Evolutionary conservation across 2,113 vertebrate species (phyloP).

Genomic region (Australoheros scitulus): DNA sequence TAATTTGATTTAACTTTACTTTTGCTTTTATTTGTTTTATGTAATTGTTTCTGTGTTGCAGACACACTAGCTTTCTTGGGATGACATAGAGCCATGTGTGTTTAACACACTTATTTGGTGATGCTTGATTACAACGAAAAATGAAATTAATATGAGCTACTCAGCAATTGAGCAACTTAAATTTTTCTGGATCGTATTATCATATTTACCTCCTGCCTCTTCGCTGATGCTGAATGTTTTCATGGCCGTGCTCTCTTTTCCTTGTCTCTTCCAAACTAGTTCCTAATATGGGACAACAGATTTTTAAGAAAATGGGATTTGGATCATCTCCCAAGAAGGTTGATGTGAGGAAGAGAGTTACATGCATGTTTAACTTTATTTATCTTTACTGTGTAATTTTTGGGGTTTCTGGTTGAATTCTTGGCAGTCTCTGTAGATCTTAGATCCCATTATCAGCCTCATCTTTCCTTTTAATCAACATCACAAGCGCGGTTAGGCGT

Average conservation of each 20-base stretch:
- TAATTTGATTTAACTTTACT: background rate
- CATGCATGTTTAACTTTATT: background rate
- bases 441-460: background rate
- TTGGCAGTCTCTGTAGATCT: background rate
- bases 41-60: background rate
- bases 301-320: constrained; percentile 1
- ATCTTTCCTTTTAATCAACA: background rate
- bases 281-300: constrained; percentile 5
- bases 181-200: background rate
- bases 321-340: constrained; percentile 9
- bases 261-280: constrained; percentile 15
- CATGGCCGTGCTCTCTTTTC: background rate
- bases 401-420: background rate
- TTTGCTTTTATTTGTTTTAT: background rate
- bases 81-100: background rate
- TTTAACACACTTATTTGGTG: background rate
- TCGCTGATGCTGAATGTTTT: background rate
- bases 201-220: background rate
- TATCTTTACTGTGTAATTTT: background rate
- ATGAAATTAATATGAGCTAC: background rate
- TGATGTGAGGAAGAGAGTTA: constrained; percentile 10
- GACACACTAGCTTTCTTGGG: background rate
- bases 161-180: background rate
- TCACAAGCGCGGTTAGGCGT: background rate
- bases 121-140: background rate